These are phyloP conservation scores for Julus scandinavius DNA, from an alignment of 2,888 invertebrate genomes.

Conservation along the genomic window DNA sequence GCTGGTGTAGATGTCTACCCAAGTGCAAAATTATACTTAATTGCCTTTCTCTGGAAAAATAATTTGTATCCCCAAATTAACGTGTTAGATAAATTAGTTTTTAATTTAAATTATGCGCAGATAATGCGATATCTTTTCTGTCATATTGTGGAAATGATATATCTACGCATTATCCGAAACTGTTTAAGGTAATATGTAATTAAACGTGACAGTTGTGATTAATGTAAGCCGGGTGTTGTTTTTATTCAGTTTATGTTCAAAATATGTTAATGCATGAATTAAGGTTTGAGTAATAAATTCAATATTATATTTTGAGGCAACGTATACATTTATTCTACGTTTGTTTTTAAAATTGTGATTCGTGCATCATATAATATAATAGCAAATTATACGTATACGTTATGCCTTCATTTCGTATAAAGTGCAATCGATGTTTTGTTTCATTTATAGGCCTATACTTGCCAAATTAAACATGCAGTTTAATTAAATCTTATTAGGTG, in stretches of 20 bases:
- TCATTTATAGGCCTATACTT: not conserved
- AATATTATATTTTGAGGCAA: not conserved
- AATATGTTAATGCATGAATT: not conserved
- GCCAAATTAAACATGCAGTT: conserved; percentile 24
- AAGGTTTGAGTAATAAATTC: not conserved
- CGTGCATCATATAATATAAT: not conserved
- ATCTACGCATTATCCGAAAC: conserved; percentile 23
- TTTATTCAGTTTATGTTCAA: not conserved
- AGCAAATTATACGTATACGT: not conserved
- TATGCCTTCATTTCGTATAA: not conserved
- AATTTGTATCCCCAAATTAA: not conserved
- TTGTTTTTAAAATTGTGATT: not conserved
- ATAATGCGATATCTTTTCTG: conserved; percentile 40
- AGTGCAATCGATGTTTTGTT: conserved; percentile 17
- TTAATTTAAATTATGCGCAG: conserved; percentile 29
- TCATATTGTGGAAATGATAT: not conserved
- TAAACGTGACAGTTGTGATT: conserved; percentile 11
- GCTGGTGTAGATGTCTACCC: not conserved
- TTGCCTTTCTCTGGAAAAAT: not conserved
- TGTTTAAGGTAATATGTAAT: conserved; percentile 25
- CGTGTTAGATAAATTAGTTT: conserved; percentile 3
- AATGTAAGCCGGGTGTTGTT: conserved; percentile 19
- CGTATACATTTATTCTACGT: not conserved
- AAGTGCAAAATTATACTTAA: not conserved
- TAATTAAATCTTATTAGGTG: conserved; percentile 46